phyloP scores from a whole-genome alignment of 2,797 vertebrate genomes.

The Melanitta fusca region DNA sequence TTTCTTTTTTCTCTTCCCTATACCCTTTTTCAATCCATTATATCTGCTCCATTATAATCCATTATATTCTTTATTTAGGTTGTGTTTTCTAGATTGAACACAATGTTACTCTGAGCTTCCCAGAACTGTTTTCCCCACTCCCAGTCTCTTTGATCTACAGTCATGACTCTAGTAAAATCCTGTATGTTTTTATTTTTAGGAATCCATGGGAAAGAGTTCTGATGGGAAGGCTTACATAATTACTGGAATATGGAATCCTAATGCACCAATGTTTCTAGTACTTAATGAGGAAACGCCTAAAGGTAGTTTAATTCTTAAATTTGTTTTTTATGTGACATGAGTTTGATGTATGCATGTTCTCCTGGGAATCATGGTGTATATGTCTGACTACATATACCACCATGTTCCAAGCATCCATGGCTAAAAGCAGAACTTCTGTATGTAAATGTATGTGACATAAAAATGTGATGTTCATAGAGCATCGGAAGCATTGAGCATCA shows the following conservation, averaged over 20 bases:
- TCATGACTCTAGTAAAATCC: not conserved
- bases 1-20: not conserved
- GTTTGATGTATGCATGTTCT: not conserved
- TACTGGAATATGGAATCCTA: constrained; percentile 96
- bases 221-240: constrained; percentile 95
- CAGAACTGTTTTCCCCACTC: not conserved
- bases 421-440: not conserved
- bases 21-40: not conserved
- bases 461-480: not conserved
- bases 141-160: not conserved
- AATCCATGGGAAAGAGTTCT: constrained; percentile 94
- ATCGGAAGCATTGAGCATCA: too few relatives aligned
- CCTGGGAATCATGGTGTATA: rapidly evolving
- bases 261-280: constrained; percentile 86
- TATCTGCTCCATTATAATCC: not conserved
- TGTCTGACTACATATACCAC: not conserved
- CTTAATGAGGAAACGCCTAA: constrained; percentile 98
- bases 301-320: constrained; percentile 79
- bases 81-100: not conserved
- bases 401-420: not conserved
- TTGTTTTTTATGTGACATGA: not conserved
- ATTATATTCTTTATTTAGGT: not conserved
- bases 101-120: not conserved
- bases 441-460: not conserved
- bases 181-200: constrained; percentile 77